These are phyloP conservation scores for Bedellia somnulentella DNA, from an alignment of 2,888 invertebrate species.

Conservation along the genomic window DNA sequence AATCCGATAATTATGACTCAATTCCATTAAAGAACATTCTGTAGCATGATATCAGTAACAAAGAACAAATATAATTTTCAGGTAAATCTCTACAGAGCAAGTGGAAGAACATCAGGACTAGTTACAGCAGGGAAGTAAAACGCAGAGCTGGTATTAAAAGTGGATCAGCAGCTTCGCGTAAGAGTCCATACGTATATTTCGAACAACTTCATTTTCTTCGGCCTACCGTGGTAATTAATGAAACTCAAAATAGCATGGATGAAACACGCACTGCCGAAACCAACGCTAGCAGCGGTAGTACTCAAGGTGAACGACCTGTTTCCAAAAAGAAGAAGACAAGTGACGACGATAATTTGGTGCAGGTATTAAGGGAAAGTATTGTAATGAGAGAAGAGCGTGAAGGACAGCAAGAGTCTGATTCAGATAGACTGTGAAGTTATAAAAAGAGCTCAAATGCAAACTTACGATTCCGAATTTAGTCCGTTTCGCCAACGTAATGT, in stretches of 20 bases:
- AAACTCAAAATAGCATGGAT: constrained; percentile 14
- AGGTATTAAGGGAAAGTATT: constrained; percentile 15
- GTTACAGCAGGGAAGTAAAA: constrained; percentile 15
- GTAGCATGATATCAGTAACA: constrained; percentile 16
- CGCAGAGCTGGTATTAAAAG: constrained; percentile 15
- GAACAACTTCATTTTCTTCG: constrained; percentile 17
- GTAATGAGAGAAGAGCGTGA: constrained; percentile 16
- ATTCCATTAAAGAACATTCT: constrained; percentile 15
- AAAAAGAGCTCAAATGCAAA: constrained; percentile 16
- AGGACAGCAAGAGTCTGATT: constrained; percentile 15
- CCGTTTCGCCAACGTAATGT: constrained; percentile 15
- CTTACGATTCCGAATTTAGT: constrained; percentile 13
- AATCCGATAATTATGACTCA: constrained; percentile 14
- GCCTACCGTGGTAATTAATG: constrained; percentile 14
- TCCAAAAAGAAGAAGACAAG: constrained; percentile 16
- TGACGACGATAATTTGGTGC: constrained; percentile 12
- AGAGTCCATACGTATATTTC: constrained; percentile 15
- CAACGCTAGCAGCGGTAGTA: constrained; percentile 11
- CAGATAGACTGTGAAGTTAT: constrained; percentile 15
- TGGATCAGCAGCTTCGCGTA: constrained; percentile 16
- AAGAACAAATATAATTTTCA: constrained; percentile 15
- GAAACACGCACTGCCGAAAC: constrained; percentile 15
- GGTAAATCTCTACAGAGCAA: constrained; percentile 16
- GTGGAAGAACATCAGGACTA: constrained; percentile 17
- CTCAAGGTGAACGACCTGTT: constrained; percentile 14